phyloP scores from a whole-genome alignment of 2,113 vertebrate species.

The Chelonoidis abingdonii region DNA sequence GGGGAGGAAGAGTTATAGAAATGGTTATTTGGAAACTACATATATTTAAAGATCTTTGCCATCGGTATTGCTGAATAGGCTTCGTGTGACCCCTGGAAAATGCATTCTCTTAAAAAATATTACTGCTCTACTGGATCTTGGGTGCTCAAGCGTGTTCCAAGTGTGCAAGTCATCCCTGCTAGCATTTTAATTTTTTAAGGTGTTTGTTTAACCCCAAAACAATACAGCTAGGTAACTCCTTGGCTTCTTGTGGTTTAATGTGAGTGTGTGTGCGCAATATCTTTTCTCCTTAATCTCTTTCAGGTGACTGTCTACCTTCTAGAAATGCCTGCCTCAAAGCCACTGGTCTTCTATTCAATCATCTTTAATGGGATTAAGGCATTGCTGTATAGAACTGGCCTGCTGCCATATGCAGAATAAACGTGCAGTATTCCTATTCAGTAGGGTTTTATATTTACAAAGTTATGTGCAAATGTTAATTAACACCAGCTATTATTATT shows the following conservation, averaged over 20 bases:
- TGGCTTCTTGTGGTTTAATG: not conserved
- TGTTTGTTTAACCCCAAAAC: not conserved
- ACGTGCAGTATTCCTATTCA: not conserved
- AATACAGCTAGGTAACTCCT: not conserved
- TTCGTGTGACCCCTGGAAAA: not conserved
- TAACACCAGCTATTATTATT: not conserved
- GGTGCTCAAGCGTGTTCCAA: not conserved
- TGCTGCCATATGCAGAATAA: not conserved
- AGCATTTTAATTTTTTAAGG: not conserved
- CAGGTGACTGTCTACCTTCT: not conserved
- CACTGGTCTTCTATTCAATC: not conserved
- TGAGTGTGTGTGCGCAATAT: rapidly evolving
- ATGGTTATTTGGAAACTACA: not conserved
- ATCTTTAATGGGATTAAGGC: not conserved
- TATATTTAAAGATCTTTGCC: not conserved
- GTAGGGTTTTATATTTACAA: not conserved
- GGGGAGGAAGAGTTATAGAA: not conserved
- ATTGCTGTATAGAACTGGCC: not conserved
- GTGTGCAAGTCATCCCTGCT: not conserved
- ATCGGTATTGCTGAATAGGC: not conserved
- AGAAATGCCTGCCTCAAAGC: not conserved
- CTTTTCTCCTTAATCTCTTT: not conserved
- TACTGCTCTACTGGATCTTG: not conserved
- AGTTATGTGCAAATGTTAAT: conserved; percentile 16
- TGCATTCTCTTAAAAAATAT: not conserved